Evolutionary conservation across 2,888 invertebrate genomes (phyloP).

Genomic region (Gerris lacustris): DNA sequence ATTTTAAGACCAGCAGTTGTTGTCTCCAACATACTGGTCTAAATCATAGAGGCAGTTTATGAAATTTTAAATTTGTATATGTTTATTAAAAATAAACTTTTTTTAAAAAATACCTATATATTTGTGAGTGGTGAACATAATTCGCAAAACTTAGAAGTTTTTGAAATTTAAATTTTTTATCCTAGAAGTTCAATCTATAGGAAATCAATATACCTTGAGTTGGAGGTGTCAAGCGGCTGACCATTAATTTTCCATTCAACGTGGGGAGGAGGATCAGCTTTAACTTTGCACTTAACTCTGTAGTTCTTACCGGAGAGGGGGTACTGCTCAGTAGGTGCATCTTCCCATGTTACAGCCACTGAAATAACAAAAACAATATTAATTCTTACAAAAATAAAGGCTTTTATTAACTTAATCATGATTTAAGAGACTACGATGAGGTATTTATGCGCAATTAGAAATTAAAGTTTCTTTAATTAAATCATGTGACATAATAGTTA

Average conservation of each 20-base stretch:
- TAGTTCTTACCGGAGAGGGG: slow-evolving; percentile 64
- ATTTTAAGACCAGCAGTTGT: too few relatives aligned
- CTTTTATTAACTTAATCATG: background rate
- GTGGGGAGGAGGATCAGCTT: slow-evolving; percentile 70
- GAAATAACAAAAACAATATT: slow-evolving; percentile 30
- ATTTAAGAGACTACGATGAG: background rate
- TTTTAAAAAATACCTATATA: too few relatives aligned
- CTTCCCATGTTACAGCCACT: slow-evolving; percentile 78
- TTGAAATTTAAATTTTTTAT: too few relatives aligned
- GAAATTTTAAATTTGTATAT: too few relatives aligned
- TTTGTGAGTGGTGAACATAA: too few relatives aligned
- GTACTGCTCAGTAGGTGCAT: slow-evolving; percentile 72
- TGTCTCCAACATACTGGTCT: too few relatives aligned
- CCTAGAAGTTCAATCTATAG: background rate
- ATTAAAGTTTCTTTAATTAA: too few relatives aligned
- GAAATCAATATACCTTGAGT: background rate
- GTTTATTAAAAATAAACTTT: too few relatives aligned
- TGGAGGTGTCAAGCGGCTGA: slow-evolving; percentile 31
- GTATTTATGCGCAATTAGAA: background rate
- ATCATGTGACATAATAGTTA: too few relatives aligned
- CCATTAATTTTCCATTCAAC: slow-evolving; percentile 77
- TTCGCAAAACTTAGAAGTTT: too few relatives aligned
- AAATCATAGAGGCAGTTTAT: too few relatives aligned
- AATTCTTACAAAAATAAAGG: slow-evolving; percentile 12
- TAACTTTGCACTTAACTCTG: slow-evolving; percentile 69